Base-by-base conservation (phyloP, 2,888 invertebrate genomes). In the Melipona bicolor region DNA sequence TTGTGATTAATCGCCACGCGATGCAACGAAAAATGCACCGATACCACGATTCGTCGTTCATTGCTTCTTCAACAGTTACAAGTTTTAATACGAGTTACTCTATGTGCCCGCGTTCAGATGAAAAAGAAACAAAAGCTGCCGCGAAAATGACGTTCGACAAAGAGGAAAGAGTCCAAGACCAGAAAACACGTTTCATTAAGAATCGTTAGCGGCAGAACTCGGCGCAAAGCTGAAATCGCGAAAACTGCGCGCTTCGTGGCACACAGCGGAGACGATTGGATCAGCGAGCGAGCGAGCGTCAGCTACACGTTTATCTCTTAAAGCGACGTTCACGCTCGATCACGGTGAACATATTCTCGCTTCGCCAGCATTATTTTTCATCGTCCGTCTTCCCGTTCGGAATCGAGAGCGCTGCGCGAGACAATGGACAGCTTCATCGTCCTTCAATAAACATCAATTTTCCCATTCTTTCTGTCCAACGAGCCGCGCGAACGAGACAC, bases 391-490 rank as follows among this genome's bases (percentile, higher is more conserved):
- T 76, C n/a, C 43, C 52, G 43, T 43, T 56, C 21, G n/a, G 49
- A 56, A 19, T 2, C 67, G 43, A 13, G 24, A 52, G 65, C n/a
- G 13, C 19, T 49, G 36, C 36, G 21, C 43, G 75, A 56, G 59
- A 69, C 69, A 76, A 69, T 69, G 49, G 59, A 69, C 56, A 56
- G 56, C 19, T 49, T 69, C 69, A 76, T 68, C 69, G 75, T 56
- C 11, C 75, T 69, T 76, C 43, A 5, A 76, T 69, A 68, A 68
- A 75, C 69, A 75, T 75, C 68, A 56, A 75, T 68, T 75, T 43
- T 24, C 59, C 75, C 27, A 49, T 68, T 75, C 43, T 52, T 21
- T 17, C 0, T 49, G 56, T 49, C 27, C 56, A 21, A 43, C 69
- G 56, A 69, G 3, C 49, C 68, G 11, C 32, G 3, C 68, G 32